Evolutionary conservation across 2,113 vertebrate genomes (phyloP).

Genomic region (Cololabis saira): DNA sequence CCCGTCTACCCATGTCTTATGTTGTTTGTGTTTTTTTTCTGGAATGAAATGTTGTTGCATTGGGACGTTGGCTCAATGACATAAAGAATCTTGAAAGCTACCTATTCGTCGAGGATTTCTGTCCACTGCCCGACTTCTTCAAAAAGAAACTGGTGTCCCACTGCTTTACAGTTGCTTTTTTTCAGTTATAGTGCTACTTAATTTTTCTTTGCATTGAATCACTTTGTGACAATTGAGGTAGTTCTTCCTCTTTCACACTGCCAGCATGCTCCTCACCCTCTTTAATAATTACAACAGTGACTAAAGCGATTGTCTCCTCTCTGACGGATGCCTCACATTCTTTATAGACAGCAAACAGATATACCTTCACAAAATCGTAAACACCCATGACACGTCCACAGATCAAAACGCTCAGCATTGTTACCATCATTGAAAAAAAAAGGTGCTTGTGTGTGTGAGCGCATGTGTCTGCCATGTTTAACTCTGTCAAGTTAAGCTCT

Average conservation of each 20-base stretch:
- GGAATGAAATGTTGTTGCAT: too few species aligned
- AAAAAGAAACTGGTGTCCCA: background rate
- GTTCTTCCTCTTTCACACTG: background rate
- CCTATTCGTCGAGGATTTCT: background rate
- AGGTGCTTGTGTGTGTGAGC: background rate
- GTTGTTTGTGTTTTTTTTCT: too few species aligned
- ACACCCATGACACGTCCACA: slow-evolving; percentile 9
- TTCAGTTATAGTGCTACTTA: background rate
- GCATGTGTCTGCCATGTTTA: slow-evolving; percentile 10
- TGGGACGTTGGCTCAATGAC: too few species aligned
- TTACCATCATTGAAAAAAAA: slow-evolving; percentile 38
- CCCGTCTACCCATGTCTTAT: too few species aligned
- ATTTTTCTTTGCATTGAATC: background rate
- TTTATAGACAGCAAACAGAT: slow-evolving; percentile 19
- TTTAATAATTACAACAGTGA: slow-evolving; percentile 13
- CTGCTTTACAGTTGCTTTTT: too few species aligned
- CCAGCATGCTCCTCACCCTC: slow-evolving; percentile 13
- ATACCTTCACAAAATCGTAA: background rate
- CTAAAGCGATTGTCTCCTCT: background rate
- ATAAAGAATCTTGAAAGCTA: too few species aligned
- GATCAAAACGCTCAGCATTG: slow-evolving; percentile 8
- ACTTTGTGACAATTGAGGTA: background rate
- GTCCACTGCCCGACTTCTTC: background rate
- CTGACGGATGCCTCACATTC: slow-evolving; percentile 12
- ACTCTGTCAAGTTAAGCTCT: slow-evolving; percentile 39